A percentile compares a stretch with the other conserved stretches of the same genome.
Conservation (phyloP, 2,113 vertebrate genomes). For the Alosa alosa region DNA sequence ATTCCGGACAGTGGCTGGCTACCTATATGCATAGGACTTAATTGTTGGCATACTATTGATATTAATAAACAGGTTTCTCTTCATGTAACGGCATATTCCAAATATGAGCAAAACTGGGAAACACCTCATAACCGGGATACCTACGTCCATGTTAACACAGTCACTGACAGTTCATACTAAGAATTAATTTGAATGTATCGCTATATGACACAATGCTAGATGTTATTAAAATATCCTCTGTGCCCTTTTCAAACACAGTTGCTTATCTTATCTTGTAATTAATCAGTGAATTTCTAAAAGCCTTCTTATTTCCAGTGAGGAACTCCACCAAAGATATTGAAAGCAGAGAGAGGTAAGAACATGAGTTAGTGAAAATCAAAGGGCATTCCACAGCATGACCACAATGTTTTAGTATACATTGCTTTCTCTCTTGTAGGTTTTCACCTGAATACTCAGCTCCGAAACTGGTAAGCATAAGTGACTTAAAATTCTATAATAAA, state of each 20-base stretch:
- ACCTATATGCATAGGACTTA: too few species aligned
- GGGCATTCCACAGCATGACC: not conserved
- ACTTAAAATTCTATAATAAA: not conserved
- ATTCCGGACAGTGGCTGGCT: too few species aligned
- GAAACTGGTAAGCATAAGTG: conserved; percentile 35
- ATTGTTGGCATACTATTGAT: too few species aligned
- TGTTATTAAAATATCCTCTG: not conserved
- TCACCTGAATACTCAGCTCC: conserved; percentile 13
- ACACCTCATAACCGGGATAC: too few species aligned
- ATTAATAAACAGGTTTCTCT: too few species aligned
- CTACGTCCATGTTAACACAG: too few species aligned
- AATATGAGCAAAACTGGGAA: too few species aligned
- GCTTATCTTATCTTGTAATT: not conserved
- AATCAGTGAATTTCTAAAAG: not conserved
- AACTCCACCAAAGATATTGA: not conserved
- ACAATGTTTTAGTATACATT: not conserved
- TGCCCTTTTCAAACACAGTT: not conserved
- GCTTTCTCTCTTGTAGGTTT: conserved; percentile 19
- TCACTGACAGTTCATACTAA: too few species aligned
- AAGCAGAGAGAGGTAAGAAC: conserved; percentile 28
- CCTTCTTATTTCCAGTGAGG: conserved; percentile 22
- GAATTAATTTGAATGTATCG: too few species aligned
- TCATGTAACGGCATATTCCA: too few species aligned
- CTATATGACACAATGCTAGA: too few species aligned
- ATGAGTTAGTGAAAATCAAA: not conserved